Evolutionary conservation across 2,888 invertebrate genomes (phyloP).

Genomic region (Drosophila tanythrix): DNA sequence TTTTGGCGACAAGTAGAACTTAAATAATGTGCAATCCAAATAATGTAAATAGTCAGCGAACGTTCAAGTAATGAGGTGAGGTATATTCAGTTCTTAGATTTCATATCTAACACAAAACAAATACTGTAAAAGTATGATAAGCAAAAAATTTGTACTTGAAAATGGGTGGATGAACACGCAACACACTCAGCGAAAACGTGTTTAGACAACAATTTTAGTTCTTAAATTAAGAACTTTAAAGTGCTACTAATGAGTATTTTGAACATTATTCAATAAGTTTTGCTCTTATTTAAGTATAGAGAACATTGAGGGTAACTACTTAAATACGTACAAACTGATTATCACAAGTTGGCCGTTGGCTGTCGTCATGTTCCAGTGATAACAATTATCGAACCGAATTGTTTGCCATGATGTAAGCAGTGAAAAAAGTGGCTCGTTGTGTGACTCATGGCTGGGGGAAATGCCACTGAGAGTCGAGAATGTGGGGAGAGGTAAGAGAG

Average conservation of each 20-base stretch:
- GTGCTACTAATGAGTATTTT: background rate
- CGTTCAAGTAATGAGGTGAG: background rate
- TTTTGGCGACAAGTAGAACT: background rate
- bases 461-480: conserved; percentile 7
- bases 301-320: background rate
- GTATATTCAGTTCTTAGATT: background rate
- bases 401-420: conserved; percentile 51
- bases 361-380: conserved; percentile 52
- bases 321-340: background rate
- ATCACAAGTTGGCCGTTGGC: conserved; percentile 28
- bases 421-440: conserved; percentile 9
- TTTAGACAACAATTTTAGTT: background rate
- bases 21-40: conserved; percentile 8
- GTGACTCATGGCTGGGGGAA: conserved; percentile 36
- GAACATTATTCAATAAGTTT: background rate
- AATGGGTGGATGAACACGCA: conserved; percentile 7
- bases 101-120: conserved; percentile 44
- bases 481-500: background rate
- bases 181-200: background rate
- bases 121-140: conserved; percentile 30
- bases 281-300: background rate
- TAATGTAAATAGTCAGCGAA: conserved; percentile 15
- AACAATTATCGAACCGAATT: conserved; percentile 46
- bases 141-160: conserved; percentile 1
- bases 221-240: background rate